These are phyloP conservation scores for Phyllotreta striolata DNA, from an alignment of 2,888 invertebrate genomes.

Conservation along the genomic window DNA sequence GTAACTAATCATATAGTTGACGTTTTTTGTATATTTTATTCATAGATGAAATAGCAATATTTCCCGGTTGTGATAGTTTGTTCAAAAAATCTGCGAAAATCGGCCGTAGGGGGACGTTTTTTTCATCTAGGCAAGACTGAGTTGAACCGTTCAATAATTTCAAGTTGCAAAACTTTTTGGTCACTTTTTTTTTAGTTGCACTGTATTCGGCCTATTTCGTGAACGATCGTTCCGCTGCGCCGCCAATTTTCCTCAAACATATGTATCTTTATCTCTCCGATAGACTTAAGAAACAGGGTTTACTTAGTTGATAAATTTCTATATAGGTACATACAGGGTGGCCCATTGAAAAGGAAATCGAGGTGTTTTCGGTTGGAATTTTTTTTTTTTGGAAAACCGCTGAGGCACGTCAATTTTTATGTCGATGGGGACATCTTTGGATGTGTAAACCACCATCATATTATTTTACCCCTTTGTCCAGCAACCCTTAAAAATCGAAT, in stretches of 20 bases:
- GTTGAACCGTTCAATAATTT: background rate
- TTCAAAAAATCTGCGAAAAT: conserved; percentile 3
- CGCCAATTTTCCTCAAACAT: background rate
- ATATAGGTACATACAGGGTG: no score
- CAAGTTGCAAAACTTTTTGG: no score
- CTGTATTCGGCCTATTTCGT: background rate
- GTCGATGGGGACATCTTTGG: no score
- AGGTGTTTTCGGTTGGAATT: no score
- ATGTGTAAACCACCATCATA: no score
- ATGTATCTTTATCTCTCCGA: conserved; percentile 17
- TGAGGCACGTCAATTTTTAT: no score
- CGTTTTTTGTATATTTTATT: conserved; percentile 30
- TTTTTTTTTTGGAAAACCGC: no score
- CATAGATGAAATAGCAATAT: conserved; percentile 34
- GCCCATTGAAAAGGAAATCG: no score
- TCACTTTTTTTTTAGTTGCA: background rate
- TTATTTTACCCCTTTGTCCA: no score
- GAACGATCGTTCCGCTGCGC: background rate
- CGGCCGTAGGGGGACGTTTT: conserved; percentile 5
- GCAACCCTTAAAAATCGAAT: no score
- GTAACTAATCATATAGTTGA: conserved; percentile 37
- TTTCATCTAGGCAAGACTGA: conserved; percentile 19
- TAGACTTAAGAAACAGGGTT: conserved; percentile 37
- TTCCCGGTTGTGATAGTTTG: conserved; percentile 35
- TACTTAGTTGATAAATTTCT: background rate